Evolutionary conservation across 2,113 vertebrate species (phyloP).

Genomic region (Xiphophorus maculatus): DNA sequence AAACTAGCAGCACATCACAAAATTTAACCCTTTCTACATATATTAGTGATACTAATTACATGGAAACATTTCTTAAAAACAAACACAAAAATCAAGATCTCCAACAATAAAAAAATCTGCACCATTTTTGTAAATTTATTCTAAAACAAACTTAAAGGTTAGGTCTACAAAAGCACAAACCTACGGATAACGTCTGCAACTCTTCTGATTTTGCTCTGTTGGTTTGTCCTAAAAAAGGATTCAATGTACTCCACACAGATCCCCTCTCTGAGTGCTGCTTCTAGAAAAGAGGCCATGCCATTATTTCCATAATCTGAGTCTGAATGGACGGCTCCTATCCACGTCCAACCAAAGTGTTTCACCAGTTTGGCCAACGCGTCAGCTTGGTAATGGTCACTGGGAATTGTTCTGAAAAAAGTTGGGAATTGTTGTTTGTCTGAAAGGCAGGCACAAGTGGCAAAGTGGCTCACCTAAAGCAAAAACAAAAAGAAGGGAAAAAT

Average conservation of each 20-base stretch:
- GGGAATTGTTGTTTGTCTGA: constrained; percentile 76
- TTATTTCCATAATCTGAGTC: constrained; percentile 77
- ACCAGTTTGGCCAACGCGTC: constrained; percentile 69
- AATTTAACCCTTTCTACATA: not conserved
- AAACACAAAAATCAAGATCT: not conserved
- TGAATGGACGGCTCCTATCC: constrained; percentile 78
- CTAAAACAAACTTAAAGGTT: not conserved
- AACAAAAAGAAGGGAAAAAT: not conserved
- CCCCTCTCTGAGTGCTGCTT: constrained; percentile 56
- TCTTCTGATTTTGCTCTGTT: constrained; percentile 54
- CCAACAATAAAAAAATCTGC: not conserved
- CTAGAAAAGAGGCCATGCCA: constrained; percentile 72
- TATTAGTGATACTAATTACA: not conserved
- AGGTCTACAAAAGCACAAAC: not conserved
- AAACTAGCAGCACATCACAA: not conserved
- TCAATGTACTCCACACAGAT: constrained; percentile 78
- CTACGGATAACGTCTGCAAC: constrained; percentile 73
- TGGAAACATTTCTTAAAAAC: not conserved
- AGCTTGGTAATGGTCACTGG: constrained; percentile 79
- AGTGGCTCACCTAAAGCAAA: constrained; percentile 74
- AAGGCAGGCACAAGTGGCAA: constrained; percentile 75
- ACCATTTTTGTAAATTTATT: not conserved
- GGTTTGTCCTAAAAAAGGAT: constrained; percentile 59
- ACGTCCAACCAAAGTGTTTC: constrained; percentile 79
- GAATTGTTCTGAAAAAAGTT: constrained; percentile 78